A percentile compares a stretch with the other conserved stretches of the same genome.
Evolutionary conservation across 2,888 invertebrate species (phyloP).

Genomic region (Andrena dorsata): DNA sequence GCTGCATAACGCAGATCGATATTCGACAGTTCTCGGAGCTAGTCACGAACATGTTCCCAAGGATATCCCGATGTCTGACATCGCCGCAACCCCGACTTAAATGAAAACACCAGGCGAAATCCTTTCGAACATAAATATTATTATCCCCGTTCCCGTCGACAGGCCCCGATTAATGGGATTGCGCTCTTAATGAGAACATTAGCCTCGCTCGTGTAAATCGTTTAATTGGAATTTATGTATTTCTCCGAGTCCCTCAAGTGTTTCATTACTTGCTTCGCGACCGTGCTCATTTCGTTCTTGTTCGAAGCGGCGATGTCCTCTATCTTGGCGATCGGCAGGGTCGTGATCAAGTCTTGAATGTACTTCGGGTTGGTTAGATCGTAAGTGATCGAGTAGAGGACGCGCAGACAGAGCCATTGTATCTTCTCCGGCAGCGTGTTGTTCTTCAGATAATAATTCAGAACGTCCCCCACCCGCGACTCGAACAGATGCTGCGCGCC

Average conservation of each 20-base stretch:
- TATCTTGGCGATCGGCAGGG: slow-evolving; percentile 71
- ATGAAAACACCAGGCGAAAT: neutral
- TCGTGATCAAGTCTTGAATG: slow-evolving; percentile 63
- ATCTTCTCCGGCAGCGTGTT: slow-evolving; percentile 67
- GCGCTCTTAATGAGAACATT: neutral
- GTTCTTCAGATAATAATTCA: slow-evolving; percentile 71
- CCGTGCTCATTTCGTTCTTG: slow-evolving; percentile 57
- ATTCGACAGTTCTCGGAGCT: slow-evolving; percentile 66
- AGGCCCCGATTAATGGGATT: neutral
- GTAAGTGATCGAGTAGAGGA: slow-evolving; percentile 77
- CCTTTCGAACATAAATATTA: slow-evolving; percentile 21
- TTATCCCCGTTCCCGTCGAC: neutral
- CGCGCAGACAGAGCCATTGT: slow-evolving; percentile 70
- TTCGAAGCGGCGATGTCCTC: slow-evolving; percentile 61
- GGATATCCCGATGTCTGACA: slow-evolving; percentile 54
- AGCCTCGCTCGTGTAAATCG: neutral
- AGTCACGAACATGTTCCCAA: slow-evolving; percentile 67
- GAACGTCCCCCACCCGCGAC: slow-evolving; percentile 68
- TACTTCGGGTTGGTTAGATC: slow-evolving; percentile 67
- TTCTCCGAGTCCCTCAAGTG: slow-evolving; percentile 55
- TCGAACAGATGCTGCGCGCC: slow-evolving; percentile 78
- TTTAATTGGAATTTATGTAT: slow-evolving; percentile 22
- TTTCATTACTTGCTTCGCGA: slow-evolving; percentile 72
- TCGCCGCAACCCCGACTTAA: neutral
- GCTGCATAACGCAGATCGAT: slow-evolving; percentile 71